These are phyloP conservation scores for Erebia palarica DNA, from an alignment of 2,888 invertebrate genomes.

Conservation along the genomic window DNA sequence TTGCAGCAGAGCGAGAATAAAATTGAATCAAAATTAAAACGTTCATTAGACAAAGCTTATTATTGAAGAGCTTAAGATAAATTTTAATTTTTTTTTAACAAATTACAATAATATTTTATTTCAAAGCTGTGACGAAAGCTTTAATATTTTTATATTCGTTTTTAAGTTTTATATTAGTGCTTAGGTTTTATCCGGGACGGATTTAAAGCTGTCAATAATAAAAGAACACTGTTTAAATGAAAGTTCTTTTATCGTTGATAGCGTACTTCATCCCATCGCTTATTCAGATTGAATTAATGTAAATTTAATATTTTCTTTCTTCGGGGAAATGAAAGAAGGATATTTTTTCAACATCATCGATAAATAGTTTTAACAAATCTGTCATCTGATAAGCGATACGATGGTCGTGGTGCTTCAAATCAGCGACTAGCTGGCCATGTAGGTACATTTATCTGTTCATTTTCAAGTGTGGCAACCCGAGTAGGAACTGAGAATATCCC, in stretches of 20 bases:
- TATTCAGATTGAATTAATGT: slow-evolving; percentile 50
- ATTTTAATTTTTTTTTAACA: slow-evolving; percentile 31
- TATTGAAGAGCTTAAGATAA: slow-evolving; percentile 2
- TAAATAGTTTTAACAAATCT: slow-evolving; percentile 14
- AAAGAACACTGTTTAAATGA: slow-evolving; percentile 47
- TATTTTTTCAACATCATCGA: background rate
- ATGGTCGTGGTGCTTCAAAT: slow-evolving; percentile 79
- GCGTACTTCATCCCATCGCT: slow-evolving; percentile 69
- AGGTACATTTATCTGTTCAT: slow-evolving; percentile 65
- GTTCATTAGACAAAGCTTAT: slow-evolving; percentile 32
- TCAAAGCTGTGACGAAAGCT: slow-evolving; percentile 39
- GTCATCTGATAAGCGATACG: slow-evolving; percentile 67
- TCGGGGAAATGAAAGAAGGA: slow-evolving; percentile 29
- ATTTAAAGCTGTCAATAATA: slow-evolving; percentile 60
- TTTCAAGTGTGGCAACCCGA: slow-evolving; percentile 72
- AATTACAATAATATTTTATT: slow-evolving; percentile 33
- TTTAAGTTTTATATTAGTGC: slow-evolving; percentile 61
- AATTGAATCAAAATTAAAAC: slow-evolving; percentile 30
- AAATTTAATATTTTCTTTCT: slow-evolving; percentile 43
- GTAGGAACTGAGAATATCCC: slow-evolving; percentile 61
- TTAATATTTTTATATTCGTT: slow-evolving; percentile 38
- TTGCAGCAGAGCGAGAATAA: slow-evolving; percentile 34
- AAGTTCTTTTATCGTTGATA: slow-evolving; percentile 58
- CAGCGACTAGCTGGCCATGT: slow-evolving; percentile 79
- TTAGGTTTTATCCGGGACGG: slow-evolving; percentile 76